Conservation (phyloP, 2,888 invertebrate species). For the Meteorus cinctellus region DNA sequence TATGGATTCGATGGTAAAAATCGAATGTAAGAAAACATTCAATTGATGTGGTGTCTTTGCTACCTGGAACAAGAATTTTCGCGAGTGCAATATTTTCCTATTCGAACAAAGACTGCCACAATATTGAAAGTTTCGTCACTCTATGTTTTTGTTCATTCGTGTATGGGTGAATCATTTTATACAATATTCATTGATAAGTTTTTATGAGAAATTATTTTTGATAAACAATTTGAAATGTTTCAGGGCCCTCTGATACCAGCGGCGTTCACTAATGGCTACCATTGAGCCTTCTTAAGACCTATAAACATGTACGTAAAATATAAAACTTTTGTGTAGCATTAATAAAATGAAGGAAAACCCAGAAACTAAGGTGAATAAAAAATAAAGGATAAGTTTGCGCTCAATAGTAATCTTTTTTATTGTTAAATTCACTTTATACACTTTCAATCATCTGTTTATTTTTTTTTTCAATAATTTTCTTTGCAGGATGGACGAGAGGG, state of each 20-base stretch:
- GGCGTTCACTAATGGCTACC: constrained; percentile 99
- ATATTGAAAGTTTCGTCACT: background rate
- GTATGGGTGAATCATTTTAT: background rate
- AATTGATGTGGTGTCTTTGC: too few species aligned
- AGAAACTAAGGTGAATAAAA: background rate
- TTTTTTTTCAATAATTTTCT: constrained; percentile 26
- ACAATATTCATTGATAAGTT: background rate
- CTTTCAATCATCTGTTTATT: constrained; percentile 31
- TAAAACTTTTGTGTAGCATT: background rate
- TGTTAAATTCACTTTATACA: constrained; percentile 31
- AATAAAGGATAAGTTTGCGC: constrained; percentile 5
- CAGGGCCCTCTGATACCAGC: constrained; percentile 98
- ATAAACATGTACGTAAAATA: constrained; percentile 68
- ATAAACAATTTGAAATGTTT: constrained; percentile 72
- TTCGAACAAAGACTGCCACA: background rate
- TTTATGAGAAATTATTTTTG: background rate
- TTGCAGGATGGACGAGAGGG: constrained; percentile 72
- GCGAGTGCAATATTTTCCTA: background rate
- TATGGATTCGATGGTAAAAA: too few species aligned
- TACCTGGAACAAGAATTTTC: too few species aligned
- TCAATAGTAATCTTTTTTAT: constrained; percentile 12
- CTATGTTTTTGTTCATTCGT: background rate
- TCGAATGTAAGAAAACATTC: too few species aligned
- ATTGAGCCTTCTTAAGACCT: constrained; percentile 79
- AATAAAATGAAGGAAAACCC: constrained; percentile 38